Evolutionary conservation across 2,797 vertebrate species (phyloP).

Genomic region (Neoniphon sammara): DNA sequence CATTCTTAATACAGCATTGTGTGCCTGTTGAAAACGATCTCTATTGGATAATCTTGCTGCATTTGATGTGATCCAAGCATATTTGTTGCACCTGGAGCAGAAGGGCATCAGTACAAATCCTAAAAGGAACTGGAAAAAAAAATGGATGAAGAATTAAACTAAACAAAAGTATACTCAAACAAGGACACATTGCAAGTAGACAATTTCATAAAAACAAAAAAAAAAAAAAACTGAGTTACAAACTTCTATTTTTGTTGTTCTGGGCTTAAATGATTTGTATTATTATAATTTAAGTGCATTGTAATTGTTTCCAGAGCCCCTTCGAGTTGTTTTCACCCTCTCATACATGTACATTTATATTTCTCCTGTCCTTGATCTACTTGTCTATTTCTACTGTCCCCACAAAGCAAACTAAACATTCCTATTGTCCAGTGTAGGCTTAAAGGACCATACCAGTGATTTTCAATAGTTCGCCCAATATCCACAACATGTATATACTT

Average conservation of each 20-base stretch:
- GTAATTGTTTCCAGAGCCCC: background rate
- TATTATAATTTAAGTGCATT: too few species aligned
- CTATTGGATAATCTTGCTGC: slow-evolving; percentile 23
- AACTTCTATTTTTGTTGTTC: too few species aligned
- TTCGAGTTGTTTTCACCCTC: too few species aligned
- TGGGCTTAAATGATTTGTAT: too few species aligned
- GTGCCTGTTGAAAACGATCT: slow-evolving; percentile 4
- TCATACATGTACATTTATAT: background rate
- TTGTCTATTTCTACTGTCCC: slow-evolving; percentile 4
- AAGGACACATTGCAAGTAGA: too few species aligned
- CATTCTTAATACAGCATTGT: slow-evolving; percentile 5
- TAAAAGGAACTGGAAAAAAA: slow-evolving; percentile 11
- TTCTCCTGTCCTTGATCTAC: background rate
- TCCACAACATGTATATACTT: too few species aligned
- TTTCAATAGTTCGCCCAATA: too few species aligned
- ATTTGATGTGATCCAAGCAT: slow-evolving; percentile 43
- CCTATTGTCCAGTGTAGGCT: background rate
- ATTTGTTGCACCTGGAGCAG: slow-evolving; percentile 10
- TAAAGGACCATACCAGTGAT: background rate
- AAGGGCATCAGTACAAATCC: slow-evolving; percentile 23
- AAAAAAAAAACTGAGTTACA: too few species aligned
- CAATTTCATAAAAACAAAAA: too few species aligned
- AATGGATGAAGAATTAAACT: background rate
- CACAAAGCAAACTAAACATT: slow-evolving; percentile 4
- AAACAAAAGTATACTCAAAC: too few species aligned